Evolutionary conservation across 2,888 invertebrate genomes (phyloP), one percentile per base, ranked within the genome.

Genomic region (Pandemis heparana): DNA sequence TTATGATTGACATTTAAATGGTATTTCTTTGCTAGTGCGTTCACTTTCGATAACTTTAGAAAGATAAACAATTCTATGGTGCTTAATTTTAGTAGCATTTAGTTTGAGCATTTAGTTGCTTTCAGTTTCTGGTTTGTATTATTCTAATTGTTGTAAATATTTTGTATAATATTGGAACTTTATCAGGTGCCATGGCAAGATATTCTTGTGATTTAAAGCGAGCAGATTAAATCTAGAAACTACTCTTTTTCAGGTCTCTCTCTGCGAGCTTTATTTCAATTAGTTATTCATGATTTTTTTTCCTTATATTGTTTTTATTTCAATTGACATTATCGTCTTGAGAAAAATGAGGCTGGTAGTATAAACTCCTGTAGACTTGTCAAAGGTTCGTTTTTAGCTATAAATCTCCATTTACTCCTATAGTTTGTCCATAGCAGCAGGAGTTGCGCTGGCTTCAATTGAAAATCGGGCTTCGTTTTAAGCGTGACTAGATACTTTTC

Each of bases 41-140:
- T 46, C 23, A 46, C 8, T 32, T 23, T 14, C 12, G 41, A 46
- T 59, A 62, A 43, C 23, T 59, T 68, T 59, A 48, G 56, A 68
- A 39, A 39, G 56, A 43, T 46, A 43, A 53, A 14, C 48, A 69
- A 69, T 23, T 48, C 7, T 81, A 82, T 85, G 92, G 93, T 92
- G 93, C 92, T 91, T 85, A 75, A 83, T 83, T 86, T 82, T 82
- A 79, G 82, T 90, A 89, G 92, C 92, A 93, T 93, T 92, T 91
- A 90, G 89, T 92, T 91, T 89, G 89, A 88, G 92, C 92, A 93
- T 93, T 93, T 93, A 92, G 89, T 83, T 84, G 87, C 85, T 82
- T 87, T 77, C 77, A 77, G 79, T 80, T 85, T 82, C 43, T 3
- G 7, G 14, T 62, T 63, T 68, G 48, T 61, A 87, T 87, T 82